phyloP scores from a whole-genome alignment of 2,888 invertebrate genomes.

The Polyploca ridens region DNA sequence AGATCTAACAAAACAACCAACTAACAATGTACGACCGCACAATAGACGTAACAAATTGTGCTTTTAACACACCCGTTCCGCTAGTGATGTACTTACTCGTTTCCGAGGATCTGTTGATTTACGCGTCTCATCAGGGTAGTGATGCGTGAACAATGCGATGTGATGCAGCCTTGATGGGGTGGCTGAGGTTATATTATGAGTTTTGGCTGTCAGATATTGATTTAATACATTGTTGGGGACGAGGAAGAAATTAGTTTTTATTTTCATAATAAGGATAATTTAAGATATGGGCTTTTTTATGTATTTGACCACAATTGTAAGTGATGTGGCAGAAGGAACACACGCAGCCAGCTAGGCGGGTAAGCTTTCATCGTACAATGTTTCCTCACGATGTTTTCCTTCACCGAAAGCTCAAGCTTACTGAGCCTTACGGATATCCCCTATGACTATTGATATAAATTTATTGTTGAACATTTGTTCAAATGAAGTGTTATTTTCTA shows the following conservation, averaged over 20 bases:
- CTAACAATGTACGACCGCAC: conserved; percentile 28
- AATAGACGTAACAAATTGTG: conserved; percentile 43
- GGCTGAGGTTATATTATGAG: neutral
- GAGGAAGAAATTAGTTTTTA: neutral
- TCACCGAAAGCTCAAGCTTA: too few relatives aligned
- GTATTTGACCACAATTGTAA: too few relatives aligned
- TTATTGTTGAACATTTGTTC: too few relatives aligned
- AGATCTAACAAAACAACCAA: conserved; percentile 19
- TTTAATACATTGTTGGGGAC: neutral
- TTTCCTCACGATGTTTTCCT: too few relatives aligned
- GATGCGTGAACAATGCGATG: conserved; percentile 29
- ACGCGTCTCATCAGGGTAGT: conserved; percentile 34
- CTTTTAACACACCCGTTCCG: conserved; percentile 41
- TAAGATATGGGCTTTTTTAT: too few relatives aligned
- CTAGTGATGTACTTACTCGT: conserved; percentile 20
- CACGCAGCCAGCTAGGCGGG: too few relatives aligned
- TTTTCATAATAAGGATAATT: too few relatives aligned
- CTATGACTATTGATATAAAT: too few relatives aligned
- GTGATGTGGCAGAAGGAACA: too few relatives aligned
- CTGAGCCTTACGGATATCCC: too few relatives aligned
- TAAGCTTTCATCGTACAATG: too few relatives aligned
- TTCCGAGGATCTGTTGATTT: conserved; percentile 25
- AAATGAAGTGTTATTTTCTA: too few relatives aligned
- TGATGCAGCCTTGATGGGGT: conserved; percentile 18
- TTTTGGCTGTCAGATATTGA: neutral